Conservation (phyloP, 2,797 vertebrate genomes). For the Pseudochirops corinnae region DNA sequence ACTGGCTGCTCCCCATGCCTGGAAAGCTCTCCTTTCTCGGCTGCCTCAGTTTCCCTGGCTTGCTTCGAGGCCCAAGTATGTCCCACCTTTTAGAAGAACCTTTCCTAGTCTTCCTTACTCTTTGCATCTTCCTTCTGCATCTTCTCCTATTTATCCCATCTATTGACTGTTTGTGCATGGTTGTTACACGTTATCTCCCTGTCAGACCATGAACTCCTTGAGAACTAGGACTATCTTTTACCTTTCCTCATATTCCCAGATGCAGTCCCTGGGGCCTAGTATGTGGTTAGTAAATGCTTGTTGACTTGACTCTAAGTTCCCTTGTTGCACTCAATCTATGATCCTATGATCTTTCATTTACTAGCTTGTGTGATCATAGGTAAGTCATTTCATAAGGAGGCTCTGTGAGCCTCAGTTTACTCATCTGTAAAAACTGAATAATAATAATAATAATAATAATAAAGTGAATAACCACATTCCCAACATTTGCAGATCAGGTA, state of each 20-base stretch:
- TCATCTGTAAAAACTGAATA: not conserved
- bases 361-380: not conserved
- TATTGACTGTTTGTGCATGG: not conserved
- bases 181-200: not conserved
- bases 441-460: too few species aligned
- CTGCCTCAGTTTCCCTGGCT: not conserved
- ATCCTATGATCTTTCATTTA: not conserved
- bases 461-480: not conserved
- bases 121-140: not conserved
- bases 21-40: not conserved
- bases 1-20: not conserved
- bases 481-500: not conserved
- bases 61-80: not conserved
- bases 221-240: not conserved
- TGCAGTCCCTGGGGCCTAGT: not conserved
- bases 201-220: not conserved
- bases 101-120: not conserved
- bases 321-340: not conserved
- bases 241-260: not conserved
- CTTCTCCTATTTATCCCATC: not conserved
- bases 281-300: not conserved
- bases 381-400: not conserved
- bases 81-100: not conserved
- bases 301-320: not conserved
- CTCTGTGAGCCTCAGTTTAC: not conserved